phyloP scores from a whole-genome alignment of 2,888 invertebrate genomes.

The Cantharis rufa region DNA sequence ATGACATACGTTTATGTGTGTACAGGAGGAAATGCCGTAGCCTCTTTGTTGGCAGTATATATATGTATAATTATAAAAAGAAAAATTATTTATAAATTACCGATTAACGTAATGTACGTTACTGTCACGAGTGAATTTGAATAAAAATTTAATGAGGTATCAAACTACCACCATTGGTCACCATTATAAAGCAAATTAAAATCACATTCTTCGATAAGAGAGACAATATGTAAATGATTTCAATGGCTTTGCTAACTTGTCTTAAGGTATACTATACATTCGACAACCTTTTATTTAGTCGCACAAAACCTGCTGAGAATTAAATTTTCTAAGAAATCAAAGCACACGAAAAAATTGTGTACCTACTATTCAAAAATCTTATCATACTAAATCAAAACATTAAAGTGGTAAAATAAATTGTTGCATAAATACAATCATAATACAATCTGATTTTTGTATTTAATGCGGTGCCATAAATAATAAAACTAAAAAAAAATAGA shows the following conservation, averaged over 20 bases:
- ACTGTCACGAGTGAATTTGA: too few species aligned
- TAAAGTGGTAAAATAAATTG: neutral
- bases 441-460: neutral
- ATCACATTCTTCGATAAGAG: neutral
- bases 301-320: neutral
- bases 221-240: neutral
- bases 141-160: neutral
- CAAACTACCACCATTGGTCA: neutral
- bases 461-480: neutral
- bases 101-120: too few species aligned
- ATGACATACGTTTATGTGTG: slow-evolving; percentile 32
- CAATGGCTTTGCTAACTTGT: neutral
- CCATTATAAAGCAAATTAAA: neutral
- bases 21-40: slow-evolving; percentile 3
- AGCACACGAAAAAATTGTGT: neutral
- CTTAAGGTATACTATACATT: neutral
- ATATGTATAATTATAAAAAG: slow-evolving; percentile 25
- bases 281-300: neutral
- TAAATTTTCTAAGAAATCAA: neutral
- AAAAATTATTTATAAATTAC: neutral
- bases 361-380: neutral
- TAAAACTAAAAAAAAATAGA: too few species aligned
- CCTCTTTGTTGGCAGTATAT: slow-evolving; percentile 26
- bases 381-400: neutral
- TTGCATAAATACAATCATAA: neutral